A percentile compares a stretch with the other conserved stretches of the same genome.
Evolutionary conservation across 2,113 vertebrate species (phyloP).

Genomic region (Lampris megalopsis): DNA sequence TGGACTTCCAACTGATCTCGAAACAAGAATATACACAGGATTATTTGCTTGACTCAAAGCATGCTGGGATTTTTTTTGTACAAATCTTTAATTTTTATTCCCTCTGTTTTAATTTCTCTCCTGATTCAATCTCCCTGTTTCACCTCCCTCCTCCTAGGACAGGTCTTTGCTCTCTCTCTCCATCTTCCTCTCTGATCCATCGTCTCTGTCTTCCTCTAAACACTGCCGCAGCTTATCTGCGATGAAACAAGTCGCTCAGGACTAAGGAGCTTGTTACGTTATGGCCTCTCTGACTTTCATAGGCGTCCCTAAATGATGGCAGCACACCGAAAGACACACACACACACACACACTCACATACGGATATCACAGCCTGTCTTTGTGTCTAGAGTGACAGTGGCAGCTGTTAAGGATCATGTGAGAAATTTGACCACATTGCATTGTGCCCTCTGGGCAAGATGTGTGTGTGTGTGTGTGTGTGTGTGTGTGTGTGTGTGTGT

Average conservation of each 20-base stretch:
- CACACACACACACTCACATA: slow-evolving; percentile 11
- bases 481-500: slow-evolving; percentile 35
- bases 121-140: background rate
- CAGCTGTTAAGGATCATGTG: slow-evolving; percentile 75
- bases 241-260: slow-evolving; percentile 53
- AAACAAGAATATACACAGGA: too few species aligned
- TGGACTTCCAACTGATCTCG: too few species aligned
- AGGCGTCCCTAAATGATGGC: too few species aligned
- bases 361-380: slow-evolving; percentile 11
- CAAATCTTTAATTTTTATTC: too few species aligned
- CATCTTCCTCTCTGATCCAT: background rate
- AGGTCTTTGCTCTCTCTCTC: background rate
- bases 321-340: too few species aligned
- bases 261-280: slow-evolving; percentile 65
- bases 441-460: slow-evolving; percentile 61
- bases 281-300: slow-evolving; percentile 22
- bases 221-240: slow-evolving; percentile 50
- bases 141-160: background rate
- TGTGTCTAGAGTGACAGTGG: slow-evolving; percentile 63
- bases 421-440: slow-evolving; percentile 68
- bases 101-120: too few species aligned
- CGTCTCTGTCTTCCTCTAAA: background rate
- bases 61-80: too few species aligned
- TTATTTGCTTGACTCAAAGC: too few species aligned
- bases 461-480: background rate